A percentile compares a stretch with the other conserved stretches of the same genome.
phyloP scores from a whole-genome alignment of 1,140 invertebrate genomes.

The Cyclina sinensis region DNA sequence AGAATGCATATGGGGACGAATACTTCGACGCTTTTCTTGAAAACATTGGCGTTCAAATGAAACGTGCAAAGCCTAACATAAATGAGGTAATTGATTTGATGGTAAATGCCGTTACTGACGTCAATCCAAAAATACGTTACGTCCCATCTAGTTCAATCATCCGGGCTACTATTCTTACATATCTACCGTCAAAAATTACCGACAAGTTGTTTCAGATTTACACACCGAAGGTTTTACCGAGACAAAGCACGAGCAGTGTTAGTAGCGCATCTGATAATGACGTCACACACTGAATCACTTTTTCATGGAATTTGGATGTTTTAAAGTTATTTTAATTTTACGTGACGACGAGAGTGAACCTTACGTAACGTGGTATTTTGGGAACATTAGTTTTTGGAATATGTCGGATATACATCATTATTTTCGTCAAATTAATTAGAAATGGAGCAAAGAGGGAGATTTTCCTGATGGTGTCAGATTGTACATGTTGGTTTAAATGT shows the following conservation, averaged over 20 bases:
- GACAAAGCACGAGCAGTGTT: constrained; percentile 39
- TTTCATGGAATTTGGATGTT: too few relatives aligned
- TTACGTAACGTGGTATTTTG: too few relatives aligned
- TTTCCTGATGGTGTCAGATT: too few relatives aligned
- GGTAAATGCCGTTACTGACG: constrained; percentile 79
- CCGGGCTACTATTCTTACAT: constrained; percentile 74
- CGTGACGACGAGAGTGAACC: too few relatives aligned
- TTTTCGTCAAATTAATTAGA: too few relatives aligned
- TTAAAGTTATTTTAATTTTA: too few relatives aligned
- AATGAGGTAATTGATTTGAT: constrained; percentile 82
- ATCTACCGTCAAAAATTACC: constrained; percentile 87
- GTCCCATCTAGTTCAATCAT: constrained; percentile 78
- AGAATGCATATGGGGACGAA: constrained; percentile 83
- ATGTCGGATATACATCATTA: too few relatives aligned
- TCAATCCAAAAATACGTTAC: constrained; percentile 77
- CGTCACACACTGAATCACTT: neutral
- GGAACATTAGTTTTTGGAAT: too few relatives aligned
- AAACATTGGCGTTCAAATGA: constrained; percentile 77
- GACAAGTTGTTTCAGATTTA: constrained; percentile 77
- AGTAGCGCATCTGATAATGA: constrained; percentile 57
- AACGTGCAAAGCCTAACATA: constrained; percentile 79
- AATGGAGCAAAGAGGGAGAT: too few relatives aligned
- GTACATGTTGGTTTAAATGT: too few relatives aligned
- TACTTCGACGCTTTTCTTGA: constrained; percentile 82
- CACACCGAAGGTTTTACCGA: constrained; percentile 39